Evolutionary conservation across 2,888 invertebrate genomes (phyloP), one percentile per base, ranked within the genome.

Genomic region (Cactoblastis cactorum): DNA sequence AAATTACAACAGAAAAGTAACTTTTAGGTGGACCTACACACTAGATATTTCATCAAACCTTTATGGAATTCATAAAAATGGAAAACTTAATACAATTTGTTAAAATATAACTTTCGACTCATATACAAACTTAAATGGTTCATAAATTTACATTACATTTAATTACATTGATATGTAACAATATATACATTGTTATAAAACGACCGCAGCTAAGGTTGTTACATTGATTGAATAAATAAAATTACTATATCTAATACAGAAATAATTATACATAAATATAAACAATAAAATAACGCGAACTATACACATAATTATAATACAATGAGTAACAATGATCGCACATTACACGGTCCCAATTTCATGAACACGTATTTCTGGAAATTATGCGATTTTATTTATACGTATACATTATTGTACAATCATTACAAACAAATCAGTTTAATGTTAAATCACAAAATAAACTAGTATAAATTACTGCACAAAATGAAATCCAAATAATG

Each of bases 131-230:
- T 51, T 41, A 35, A 55, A 51, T 48, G 53, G 46, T 52, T 43
- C 12, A 33, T 59, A 32, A 65, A 68, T 75, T 68, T 77, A 80
- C 73, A 78, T 59, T 63, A 67, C 62, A 66, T 51, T 77, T 78
- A 80, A 78, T 59, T 62, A 67, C 62, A 66, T 50, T 77, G 79
- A 80, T 83, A 82, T 82, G 79, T 80, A 72, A 79, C 70, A 76
- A 68, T 80, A 80, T 81, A 64, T 78, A 82, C 81, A 84, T 56
- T 63, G 56, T 56, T 60, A 62, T 59, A 61, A 63, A 57, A 59
- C 57, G 54, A 46, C 55, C 55, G 63, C 57, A 66, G 62, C 53
- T 62, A 65, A 59, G 67, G 67, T 67, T 59, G 51, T 28, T 28
- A 28, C 38, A 34, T 33, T 43, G 18, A 45, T 72, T 73, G 73